These are phyloP conservation scores for Eolophus roseicapilla DNA, from an alignment of 2,113 vertebrate genomes.

Conservation along the genomic window DNA sequence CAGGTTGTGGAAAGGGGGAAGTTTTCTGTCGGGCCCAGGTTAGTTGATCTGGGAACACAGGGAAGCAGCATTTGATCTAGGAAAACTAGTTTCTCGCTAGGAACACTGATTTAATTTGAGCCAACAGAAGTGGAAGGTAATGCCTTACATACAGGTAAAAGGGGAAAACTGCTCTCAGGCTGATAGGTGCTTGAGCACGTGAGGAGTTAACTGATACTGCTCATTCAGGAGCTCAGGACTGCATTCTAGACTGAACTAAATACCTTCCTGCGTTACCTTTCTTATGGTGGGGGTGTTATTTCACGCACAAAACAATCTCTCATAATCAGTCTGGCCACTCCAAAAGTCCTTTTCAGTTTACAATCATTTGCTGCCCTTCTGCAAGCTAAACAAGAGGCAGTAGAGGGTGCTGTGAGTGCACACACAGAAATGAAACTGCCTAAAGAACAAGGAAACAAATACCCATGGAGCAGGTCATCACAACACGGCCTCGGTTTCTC, in stretches of 20 bases:
- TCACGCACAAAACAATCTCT: background rate
- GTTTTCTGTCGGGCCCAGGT: background rate
- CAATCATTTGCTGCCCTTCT: background rate
- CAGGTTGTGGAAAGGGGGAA: background rate
- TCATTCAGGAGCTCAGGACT: background rate
- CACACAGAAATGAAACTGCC: background rate
- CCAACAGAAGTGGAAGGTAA: background rate
- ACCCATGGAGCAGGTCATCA: background rate
- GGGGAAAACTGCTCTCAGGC: background rate
- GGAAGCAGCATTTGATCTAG: background rate
- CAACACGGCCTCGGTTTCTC: background rate
- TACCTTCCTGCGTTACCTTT: accelerated
- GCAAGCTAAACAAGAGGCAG: background rate
- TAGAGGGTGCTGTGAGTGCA: slow-evolving; percentile 58
- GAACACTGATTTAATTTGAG: background rate
- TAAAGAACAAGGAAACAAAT: background rate
- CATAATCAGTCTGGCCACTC: too few species aligned
- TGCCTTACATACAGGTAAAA: too few species aligned
- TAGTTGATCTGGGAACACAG: background rate
- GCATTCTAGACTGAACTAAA: background rate
- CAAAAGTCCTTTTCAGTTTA: accelerated
- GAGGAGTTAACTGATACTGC: background rate
- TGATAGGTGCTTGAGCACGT: background rate
- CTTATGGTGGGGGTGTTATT: background rate
- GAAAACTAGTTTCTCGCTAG: background rate